These are phyloP conservation scores for Cephus nigrinus DNA, from an alignment of 2,888 invertebrate genomes.

Conservation along the genomic window DNA sequence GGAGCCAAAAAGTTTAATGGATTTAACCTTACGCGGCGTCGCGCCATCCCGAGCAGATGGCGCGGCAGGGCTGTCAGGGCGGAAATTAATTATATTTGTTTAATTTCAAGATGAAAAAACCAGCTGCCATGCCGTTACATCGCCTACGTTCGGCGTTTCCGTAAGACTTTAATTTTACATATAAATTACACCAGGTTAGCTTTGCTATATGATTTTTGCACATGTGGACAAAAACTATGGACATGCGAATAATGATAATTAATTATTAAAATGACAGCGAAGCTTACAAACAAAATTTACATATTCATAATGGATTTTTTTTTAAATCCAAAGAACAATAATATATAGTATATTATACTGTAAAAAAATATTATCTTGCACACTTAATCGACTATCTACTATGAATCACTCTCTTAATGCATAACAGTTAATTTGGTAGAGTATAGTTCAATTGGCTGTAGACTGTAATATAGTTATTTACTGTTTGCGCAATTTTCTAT, in stretches of 20 bases:
- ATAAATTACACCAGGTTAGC: not conserved
- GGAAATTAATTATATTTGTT: constrained; percentile 39
- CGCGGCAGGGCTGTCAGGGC: constrained; percentile 12
- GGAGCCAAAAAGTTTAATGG: not conserved
- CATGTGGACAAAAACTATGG: not conserved
- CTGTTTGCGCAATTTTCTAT: not conserved
- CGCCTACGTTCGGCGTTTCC: constrained; percentile 11
- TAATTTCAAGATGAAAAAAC: constrained; percentile 34
- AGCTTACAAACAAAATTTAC: not conserved
- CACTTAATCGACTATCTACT: not conserved
- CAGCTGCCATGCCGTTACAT: constrained; percentile 14
- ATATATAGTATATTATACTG: not conserved
- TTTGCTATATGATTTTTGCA: not conserved
- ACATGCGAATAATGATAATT: not conserved
- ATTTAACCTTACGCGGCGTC: constrained; percentile 27
- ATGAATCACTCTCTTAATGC: not conserved
- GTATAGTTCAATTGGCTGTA: not conserved
- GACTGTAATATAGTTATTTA: not conserved
- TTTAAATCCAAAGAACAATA: not conserved
- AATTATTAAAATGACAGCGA: not conserved
- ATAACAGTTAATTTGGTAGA: not conserved
- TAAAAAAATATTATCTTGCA: not conserved
- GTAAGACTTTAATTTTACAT: not conserved
- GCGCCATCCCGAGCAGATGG: constrained; percentile 12
- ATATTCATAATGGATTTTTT: not conserved